phyloP scores from a whole-genome alignment of 2,797 vertebrate species.

The Thaleichthys pacificus region DNA sequence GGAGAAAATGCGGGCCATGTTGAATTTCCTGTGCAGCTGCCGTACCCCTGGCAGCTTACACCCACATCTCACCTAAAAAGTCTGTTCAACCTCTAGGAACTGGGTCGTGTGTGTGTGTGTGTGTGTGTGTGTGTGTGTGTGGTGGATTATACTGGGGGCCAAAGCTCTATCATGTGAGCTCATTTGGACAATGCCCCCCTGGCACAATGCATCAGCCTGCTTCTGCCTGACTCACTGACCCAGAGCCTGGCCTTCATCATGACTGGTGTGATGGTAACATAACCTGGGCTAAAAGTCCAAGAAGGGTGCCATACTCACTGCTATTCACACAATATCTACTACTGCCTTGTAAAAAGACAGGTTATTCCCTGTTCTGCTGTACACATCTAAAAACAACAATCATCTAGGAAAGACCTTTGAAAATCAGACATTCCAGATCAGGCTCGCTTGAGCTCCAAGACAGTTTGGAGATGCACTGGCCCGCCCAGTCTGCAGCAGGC shows the following conservation, averaged over 20 bases:
- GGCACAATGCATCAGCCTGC: constrained; percentile 36
- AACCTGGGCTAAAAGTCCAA: background rate
- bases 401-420: too few relatives aligned
- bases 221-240: constrained; percentile 38
- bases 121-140: constrained; percentile 6
- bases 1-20: constrained; percentile 14
- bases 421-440: too few relatives aligned
- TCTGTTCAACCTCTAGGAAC: constrained; percentile 3
- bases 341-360: too few relatives aligned
- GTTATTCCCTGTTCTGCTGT: too few relatives aligned
- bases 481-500: too few relatives aligned
- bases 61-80: constrained; percentile 4
- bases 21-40: constrained; percentile 17
- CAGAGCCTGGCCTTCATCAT: constrained; percentile 27
- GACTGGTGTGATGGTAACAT: background rate
- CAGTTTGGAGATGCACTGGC: too few relatives aligned
- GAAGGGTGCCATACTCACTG: too few relatives aligned
- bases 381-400: too few relatives aligned
- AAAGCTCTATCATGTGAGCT: constrained; percentile 58
- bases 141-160: constrained; percentile 41
- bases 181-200: constrained; percentile 38
- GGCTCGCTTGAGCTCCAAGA: too few relatives aligned
- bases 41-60: constrained; percentile 14
- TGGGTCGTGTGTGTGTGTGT: constrained; percentile 1
- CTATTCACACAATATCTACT: too few relatives aligned